A percentile compares a stretch with the other conserved stretches of the same genome.
Evolutionary conservation across 1,140 invertebrate species (phyloP).

Genomic region (Caligus rogercresseyi): DNA sequence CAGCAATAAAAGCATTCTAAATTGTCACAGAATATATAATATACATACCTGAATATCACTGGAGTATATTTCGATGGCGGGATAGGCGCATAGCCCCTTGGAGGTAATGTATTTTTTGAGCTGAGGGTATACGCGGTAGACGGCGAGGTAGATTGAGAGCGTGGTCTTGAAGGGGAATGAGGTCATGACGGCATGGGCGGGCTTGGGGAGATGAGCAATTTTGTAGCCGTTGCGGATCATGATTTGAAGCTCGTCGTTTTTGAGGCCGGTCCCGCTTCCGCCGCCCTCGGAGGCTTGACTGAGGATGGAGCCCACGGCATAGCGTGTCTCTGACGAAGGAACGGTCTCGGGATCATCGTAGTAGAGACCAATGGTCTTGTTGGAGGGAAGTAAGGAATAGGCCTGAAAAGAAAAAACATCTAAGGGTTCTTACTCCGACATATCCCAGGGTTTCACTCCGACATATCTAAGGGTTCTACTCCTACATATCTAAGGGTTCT

Average conservation of each 20-base stretch:
- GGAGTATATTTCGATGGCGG: slow-evolving; percentile 32
- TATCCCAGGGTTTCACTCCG: too few species aligned
- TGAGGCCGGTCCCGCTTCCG: neutral
- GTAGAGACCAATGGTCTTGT: slow-evolving; percentile 29
- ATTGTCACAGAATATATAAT: neutral
- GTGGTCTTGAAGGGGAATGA: slow-evolving; percentile 30
- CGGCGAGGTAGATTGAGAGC: slow-evolving; percentile 31
- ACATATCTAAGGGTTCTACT: too few species aligned
- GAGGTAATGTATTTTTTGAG: slow-evolving; percentile 30
- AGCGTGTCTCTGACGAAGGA: slow-evolving; percentile 25
- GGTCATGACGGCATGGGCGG: slow-evolving; percentile 29
- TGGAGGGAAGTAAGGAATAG: slow-evolving; percentile 25
- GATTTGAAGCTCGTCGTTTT: slow-evolving; percentile 20
- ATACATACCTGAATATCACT: neutral
- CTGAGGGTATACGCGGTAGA: slow-evolving; percentile 31
- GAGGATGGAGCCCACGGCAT: slow-evolving; percentile 29
- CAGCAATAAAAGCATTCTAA: neutral
- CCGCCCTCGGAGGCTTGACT: slow-evolving; percentile 25
- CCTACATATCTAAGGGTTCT: too few species aligned
- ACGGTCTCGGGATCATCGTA: slow-evolving; percentile 33
- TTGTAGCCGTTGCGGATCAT: slow-evolving; percentile 28
- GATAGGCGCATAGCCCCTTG: slow-evolving; percentile 31
- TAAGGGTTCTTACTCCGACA: too few species aligned
- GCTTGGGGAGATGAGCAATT: slow-evolving; percentile 28
- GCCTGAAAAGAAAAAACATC: too few species aligned